Conservation (phyloP, 1,140 invertebrate genomes). For the Lepidurus apus region DNA sequence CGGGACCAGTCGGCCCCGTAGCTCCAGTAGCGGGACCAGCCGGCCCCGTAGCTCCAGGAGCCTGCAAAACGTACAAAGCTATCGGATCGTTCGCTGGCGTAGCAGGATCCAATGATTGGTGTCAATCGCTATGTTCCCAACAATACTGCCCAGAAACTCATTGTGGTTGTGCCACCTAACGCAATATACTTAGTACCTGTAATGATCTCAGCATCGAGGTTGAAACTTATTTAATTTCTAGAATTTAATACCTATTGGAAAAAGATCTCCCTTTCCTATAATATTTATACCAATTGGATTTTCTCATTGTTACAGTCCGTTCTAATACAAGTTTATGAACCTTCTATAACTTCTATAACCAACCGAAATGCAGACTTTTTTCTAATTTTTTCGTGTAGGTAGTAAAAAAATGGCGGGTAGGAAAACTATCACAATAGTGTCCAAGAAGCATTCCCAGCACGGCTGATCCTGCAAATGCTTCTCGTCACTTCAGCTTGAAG, state of each 20-base stretch:
- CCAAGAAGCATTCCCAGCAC: slow-evolving; percentile 9
- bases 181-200: background rate
- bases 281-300: too few species aligned
- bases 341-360: too few species aligned
- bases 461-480: slow-evolving; percentile 10
- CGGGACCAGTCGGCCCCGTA: too few species aligned
- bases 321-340: too few species aligned
- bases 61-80: slow-evolving; percentile 11
- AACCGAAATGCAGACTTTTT: too few species aligned
- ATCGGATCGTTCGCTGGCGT: slow-evolving; percentile 25
- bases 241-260: too few species aligned
- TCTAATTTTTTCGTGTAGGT: too few species aligned
- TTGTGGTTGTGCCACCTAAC: background rate
- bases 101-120: background rate
- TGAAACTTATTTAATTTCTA: too few species aligned
- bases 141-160: background rate
- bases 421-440: background rate
- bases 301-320: too few species aligned
- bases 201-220: too few species aligned
- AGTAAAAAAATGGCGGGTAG: too few species aligned
- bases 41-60: background rate
- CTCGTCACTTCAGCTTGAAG: background rate
- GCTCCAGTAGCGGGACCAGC: background rate
- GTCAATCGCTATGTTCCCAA: background rate
- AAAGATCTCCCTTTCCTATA: too few species aligned